Conservation (phyloP, 1,140 invertebrate species). For the Drosophila malerkotliana region DNA sequence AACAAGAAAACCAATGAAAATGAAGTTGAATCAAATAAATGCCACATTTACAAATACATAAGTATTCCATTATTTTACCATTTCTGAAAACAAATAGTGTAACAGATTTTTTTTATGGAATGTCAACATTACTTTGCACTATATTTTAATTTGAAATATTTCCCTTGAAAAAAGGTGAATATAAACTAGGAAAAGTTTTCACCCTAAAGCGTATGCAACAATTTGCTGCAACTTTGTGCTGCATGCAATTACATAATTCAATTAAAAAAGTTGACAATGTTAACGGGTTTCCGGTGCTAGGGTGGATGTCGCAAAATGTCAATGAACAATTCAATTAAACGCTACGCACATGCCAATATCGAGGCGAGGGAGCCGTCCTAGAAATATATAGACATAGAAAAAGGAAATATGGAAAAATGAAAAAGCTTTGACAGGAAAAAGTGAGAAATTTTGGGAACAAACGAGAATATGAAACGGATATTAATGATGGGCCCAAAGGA, state of each 20-base stretch:
- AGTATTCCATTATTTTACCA: constrained; percentile 2
- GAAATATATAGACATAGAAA: constrained; percentile 14
- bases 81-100: constrained; percentile 19
- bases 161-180: constrained; percentile 1
- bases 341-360: constrained; percentile 39
- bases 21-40: background rate
- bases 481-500: constrained; percentile 26
- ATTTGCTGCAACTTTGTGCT: constrained; percentile 56
- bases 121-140: background rate
- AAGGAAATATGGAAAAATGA: constrained; percentile 24
- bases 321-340: constrained; percentile 75
- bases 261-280: constrained; percentile 74
- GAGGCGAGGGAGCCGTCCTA: background rate
- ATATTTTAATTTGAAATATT: constrained; percentile 51
- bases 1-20: background rate
- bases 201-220: constrained; percentile 24
- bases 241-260: constrained; percentile 67
- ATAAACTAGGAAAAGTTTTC: constrained; percentile 17
- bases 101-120: background rate
- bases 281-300: constrained; percentile 16
- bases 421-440: background rate
- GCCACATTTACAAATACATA: background rate
- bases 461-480: constrained; percentile 45
- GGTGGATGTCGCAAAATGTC: constrained; percentile 35
- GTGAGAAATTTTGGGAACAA: background rate